Evolutionary conservation across 1,140 invertebrate species (phyloP).

Genomic region (Halictus rubicundus): DNA sequence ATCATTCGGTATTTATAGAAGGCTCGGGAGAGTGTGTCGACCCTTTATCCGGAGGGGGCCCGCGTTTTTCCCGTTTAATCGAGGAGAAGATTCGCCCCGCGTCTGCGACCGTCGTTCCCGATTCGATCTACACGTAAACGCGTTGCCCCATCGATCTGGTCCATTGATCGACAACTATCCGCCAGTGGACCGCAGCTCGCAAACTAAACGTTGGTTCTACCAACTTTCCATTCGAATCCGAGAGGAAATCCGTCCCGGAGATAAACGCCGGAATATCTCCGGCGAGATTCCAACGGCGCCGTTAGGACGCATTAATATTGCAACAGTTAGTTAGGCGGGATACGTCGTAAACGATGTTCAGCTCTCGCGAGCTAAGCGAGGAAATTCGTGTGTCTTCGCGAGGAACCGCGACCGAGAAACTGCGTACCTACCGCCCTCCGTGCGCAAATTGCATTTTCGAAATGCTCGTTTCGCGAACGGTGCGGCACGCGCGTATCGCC

Average conservation of each 20-base stretch:
- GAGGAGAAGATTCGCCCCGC: background rate
- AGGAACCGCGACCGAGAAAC: background rate
- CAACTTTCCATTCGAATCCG: background rate
- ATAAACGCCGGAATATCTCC: background rate
- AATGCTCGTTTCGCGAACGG: background rate
- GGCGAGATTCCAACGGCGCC: background rate
- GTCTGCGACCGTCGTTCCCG: slow-evolving; percentile 20
- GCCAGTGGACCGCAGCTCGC: too few relatives aligned
- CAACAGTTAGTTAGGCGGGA: background rate
- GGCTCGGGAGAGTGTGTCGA: background rate
- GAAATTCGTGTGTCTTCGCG: background rate
- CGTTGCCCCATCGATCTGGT: background rate
- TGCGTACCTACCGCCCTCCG: background rate
- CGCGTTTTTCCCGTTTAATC: slow-evolving; percentile 21
- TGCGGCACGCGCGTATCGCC: too few relatives aligned
- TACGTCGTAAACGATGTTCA: background rate
- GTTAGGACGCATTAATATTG: background rate
- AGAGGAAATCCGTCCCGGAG: background rate
- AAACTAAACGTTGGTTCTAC: too few relatives aligned
- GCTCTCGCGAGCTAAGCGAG: background rate
- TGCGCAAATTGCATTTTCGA: background rate
- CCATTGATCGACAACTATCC: slow-evolving; percentile 8
- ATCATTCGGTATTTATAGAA: slow-evolving; percentile 21
- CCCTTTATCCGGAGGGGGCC: slow-evolving; percentile 1
- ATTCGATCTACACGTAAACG: slow-evolving; percentile 2